phyloP scores from a whole-genome alignment of 2,888 invertebrate genomes.

The Leucoma salicis region DNA sequence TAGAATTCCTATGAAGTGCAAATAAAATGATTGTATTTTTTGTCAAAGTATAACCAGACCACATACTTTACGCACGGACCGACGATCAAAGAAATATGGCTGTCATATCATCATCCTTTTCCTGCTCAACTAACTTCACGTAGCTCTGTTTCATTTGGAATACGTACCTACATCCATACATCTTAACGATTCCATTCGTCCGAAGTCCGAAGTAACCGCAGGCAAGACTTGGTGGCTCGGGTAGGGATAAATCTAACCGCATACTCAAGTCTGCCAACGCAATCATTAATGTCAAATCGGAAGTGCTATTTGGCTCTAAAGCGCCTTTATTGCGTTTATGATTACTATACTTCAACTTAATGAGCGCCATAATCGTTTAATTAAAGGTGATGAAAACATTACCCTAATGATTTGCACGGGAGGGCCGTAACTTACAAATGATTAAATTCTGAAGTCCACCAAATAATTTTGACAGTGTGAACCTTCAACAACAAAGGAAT shows the following conservation, averaged over 20 bases:
- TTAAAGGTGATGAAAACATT: constrained; percentile 36
- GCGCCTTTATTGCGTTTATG: constrained; percentile 33
- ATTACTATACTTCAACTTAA: constrained; percentile 36
- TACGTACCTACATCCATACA: constrained; percentile 44
- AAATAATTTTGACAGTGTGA: constrained; percentile 8
- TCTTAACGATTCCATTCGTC: constrained; percentile 55
- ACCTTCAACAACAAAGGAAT: constrained; percentile 22
- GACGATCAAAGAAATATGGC: constrained; percentile 44
- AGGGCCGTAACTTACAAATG: constrained; percentile 32
- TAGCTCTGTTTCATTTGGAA: constrained; percentile 36
- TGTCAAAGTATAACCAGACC: constrained; percentile 38
- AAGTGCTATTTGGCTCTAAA: constrained; percentile 28
- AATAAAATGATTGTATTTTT: no score
- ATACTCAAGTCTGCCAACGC: constrained; percentile 34
- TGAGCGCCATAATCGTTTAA: constrained; percentile 38
- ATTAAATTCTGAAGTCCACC: constrained; percentile 30
- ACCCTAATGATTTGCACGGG: constrained; percentile 30
- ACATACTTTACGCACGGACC: constrained; percentile 43
- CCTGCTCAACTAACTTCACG: constrained; percentile 24
- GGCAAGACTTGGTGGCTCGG: constrained; percentile 38
- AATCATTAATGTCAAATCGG: constrained; percentile 36
- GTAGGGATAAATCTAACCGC: constrained; percentile 47
- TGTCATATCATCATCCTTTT: constrained; percentile 28
- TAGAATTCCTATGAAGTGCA: no score
- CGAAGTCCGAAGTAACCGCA: constrained; percentile 47